Conservation (phyloP, 2,797 vertebrate species). For the Ptychadena robeensis region DNA sequence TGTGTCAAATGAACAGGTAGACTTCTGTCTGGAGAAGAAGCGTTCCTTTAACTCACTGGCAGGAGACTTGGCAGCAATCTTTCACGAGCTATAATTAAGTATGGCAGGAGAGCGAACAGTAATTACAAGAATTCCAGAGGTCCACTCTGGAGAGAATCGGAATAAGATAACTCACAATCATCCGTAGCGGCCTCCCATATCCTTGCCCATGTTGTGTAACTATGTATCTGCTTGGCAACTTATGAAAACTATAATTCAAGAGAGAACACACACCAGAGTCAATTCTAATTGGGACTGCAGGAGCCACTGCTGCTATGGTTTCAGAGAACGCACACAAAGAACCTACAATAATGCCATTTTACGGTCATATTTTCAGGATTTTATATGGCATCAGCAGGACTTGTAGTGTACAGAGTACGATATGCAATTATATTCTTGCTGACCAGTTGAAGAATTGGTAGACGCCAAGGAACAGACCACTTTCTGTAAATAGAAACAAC, state of each 20-base stretch:
- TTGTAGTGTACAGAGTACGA: slow-evolving; percentile 1
- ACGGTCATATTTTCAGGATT: slow-evolving; percentile 18
- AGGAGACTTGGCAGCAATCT: slow-evolving; percentile 36
- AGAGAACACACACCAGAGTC: slow-evolving; percentile 6
- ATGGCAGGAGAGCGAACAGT: slow-evolving; percentile 18
- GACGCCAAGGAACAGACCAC: background rate
- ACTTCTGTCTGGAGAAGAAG: background rate
- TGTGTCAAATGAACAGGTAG: background rate
- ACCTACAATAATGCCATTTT: slow-evolving; percentile 36
- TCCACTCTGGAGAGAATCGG: slow-evolving; percentile 42
- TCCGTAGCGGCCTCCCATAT: slow-evolving; percentile 8
- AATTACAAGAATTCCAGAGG: slow-evolving; percentile 55
- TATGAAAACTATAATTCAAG: slow-evolving; percentile 24
- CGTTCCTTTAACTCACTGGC: slow-evolving; percentile 25
- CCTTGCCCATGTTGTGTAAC: slow-evolving; percentile 11
- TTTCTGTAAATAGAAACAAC: background rate
- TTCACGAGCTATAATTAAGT: slow-evolving; percentile 43
- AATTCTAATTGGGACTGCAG: slow-evolving; percentile 15
- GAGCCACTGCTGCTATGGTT: slow-evolving; percentile 20
- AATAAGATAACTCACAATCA: slow-evolving; percentile 26
- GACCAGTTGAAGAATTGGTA: slow-evolving; percentile 24
- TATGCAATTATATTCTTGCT: slow-evolving; percentile 35
- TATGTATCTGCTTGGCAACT: slow-evolving; percentile 22
- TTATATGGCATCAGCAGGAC: slow-evolving; percentile 9
- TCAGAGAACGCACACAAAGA: slow-evolving; percentile 30